phyloP scores from a whole-genome alignment of 2,888 invertebrate species.

The Drosophila kambysellisi region DNA sequence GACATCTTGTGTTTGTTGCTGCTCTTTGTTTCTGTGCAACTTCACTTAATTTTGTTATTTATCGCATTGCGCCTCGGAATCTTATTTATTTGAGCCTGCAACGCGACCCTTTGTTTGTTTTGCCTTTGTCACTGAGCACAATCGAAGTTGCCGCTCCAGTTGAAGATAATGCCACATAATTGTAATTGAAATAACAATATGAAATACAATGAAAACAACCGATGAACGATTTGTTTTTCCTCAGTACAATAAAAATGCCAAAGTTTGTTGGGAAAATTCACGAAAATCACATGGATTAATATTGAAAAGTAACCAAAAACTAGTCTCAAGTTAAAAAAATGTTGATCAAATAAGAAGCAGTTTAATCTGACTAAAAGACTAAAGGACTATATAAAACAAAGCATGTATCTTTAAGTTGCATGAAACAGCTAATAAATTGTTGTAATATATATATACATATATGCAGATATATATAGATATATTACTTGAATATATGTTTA shows the following conservation, averaged over 20 bases:
- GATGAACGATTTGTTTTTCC: constrained; percentile 13
- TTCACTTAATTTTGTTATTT: constrained; percentile 68
- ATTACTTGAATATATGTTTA: background rate
- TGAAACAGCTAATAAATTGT: background rate
- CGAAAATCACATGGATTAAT: background rate
- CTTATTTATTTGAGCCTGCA: constrained; percentile 20
- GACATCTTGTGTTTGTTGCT: constrained; percentile 36
- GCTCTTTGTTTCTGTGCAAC: constrained; percentile 70
- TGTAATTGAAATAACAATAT: constrained; percentile 34
- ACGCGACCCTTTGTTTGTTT: constrained; percentile 62
- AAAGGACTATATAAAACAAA: background rate
- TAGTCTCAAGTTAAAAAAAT: background rate
- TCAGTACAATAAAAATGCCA: background rate
- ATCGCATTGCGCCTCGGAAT: constrained; percentile 46
- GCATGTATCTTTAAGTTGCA: background rate
- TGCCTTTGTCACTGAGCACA: constrained; percentile 46
- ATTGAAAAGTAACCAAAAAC: background rate
- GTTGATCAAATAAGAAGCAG: background rate
- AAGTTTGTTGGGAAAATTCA: background rate
- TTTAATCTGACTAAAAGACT: background rate
- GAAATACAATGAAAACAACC: constrained; percentile 14
- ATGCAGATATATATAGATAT: too few relatives aligned
- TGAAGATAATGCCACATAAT: constrained; percentile 48
- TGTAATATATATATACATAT: too few relatives aligned
- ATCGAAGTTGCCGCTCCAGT: constrained; percentile 56